phyloP scores from a whole-genome alignment of 1,140 invertebrate species.

The Hyphantria cunea region DNA sequence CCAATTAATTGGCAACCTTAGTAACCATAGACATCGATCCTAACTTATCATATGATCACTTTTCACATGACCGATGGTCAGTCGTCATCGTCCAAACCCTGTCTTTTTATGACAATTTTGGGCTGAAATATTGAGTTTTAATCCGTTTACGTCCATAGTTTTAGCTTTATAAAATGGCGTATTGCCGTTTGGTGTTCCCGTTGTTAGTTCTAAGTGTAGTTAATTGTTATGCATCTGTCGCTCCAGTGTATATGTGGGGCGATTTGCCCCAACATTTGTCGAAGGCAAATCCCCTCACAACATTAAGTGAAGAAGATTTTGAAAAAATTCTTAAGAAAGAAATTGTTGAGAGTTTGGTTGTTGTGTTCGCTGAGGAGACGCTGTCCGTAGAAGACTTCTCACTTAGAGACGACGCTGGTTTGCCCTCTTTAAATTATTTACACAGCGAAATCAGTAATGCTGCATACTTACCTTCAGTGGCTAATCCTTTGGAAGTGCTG shows the following conservation, averaged over 20 bases:
- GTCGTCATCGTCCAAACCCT: constrained; percentile 62
- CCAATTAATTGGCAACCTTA: constrained; percentile 38
- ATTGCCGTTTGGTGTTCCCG: constrained; percentile 65
- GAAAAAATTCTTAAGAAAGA: constrained; percentile 49
- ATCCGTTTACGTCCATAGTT: constrained; percentile 64
- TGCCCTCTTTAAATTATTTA: constrained; percentile 63
- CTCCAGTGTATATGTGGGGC: constrained; percentile 75
- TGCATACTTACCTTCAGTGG: constrained; percentile 3
- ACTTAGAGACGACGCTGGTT: constrained; percentile 57
- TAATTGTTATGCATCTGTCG: constrained; percentile 46
- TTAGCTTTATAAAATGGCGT: constrained; percentile 65
- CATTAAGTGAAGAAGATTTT: constrained; percentile 50
- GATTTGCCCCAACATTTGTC: constrained; percentile 48
- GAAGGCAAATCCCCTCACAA: constrained; percentile 56
- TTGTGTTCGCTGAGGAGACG: constrained; percentile 71
- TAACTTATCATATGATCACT: constrained; percentile 76
- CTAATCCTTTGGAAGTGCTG: constrained; percentile 49
- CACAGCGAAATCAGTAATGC: constrained; percentile 46
- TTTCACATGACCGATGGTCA: constrained; percentile 78
- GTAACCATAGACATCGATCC: constrained; percentile 63
- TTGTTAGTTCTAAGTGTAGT: constrained; percentile 69
- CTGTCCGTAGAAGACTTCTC: constrained; percentile 79
- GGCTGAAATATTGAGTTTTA: constrained; percentile 64
- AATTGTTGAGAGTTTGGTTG: constrained; percentile 51
- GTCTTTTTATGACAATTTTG: constrained; percentile 67